Evolutionary conservation across 2,797 vertebrate genomes (phyloP).

Genomic region (Gymnocypris eckloni): DNA sequence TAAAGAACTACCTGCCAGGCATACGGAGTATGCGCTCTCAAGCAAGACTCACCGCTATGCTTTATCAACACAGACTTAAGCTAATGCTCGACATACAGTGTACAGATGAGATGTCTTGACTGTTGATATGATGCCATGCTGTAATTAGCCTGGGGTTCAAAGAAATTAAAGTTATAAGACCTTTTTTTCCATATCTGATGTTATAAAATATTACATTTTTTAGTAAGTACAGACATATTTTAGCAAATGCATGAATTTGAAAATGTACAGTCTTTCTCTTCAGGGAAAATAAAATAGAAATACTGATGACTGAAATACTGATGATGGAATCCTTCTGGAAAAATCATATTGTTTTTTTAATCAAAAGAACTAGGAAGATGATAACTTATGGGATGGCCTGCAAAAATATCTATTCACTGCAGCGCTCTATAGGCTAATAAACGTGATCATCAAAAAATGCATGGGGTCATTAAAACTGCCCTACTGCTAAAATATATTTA

Average conservation of each 20-base stretch:
- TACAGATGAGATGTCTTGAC: not conserved
- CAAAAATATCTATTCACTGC: not conserved
- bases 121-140: not conserved
- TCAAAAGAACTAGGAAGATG: not conserved
- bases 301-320: too few species aligned
- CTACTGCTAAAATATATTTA: not conserved
- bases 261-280: not conserved
- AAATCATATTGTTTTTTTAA: not conserved
- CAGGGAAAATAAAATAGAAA: not conserved
- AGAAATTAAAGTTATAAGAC: not conserved
- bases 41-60: not conserved
- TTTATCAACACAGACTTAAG: conserved; percentile 10
- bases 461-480: too few species aligned
- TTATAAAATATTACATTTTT: not conserved
- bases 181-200: not conserved
- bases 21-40: conserved; percentile 10
- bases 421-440: not conserved
- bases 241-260: not conserved
- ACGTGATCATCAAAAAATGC: not conserved
- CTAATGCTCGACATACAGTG: conserved; percentile 17
- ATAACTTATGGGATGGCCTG: not conserved
- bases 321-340: not conserved
- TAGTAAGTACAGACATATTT: not conserved
- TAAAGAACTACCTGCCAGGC: conserved; percentile 36
- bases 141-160: not conserved